phyloP scores from a whole-genome alignment of 35 echinoderm and acorn worm genomes.

The Stichopus chloronotus region DNA sequence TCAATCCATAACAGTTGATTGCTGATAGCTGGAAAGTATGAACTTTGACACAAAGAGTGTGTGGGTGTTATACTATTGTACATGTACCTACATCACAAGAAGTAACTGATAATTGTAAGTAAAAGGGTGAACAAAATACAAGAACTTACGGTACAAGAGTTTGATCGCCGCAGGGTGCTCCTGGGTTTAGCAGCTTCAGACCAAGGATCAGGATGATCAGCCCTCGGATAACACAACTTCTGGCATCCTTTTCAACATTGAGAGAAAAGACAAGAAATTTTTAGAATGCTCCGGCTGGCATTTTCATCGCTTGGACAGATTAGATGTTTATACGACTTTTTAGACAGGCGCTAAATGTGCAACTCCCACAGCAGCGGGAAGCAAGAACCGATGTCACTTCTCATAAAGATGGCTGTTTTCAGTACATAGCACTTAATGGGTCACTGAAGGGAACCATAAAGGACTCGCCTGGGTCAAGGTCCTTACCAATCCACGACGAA shows the following conservation, averaged over 20 bases:
- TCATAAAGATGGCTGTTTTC: conserved; percentile 5
- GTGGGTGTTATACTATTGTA: too few relatives aligned
- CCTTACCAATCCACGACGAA: not conserved
- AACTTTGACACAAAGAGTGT: too few relatives aligned
- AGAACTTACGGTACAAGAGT: not conserved
- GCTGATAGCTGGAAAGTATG: too few relatives aligned
- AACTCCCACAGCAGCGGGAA: conserved; percentile 9
- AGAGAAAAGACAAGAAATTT: not conserved
- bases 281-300: not conserved
- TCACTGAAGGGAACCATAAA: conserved; percentile 10
- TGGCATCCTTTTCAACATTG: not conserved
- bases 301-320: not conserved
- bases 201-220: not conserved
- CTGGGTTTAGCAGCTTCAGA: conserved; percentile 11
- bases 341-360: not conserved
- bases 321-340: not conserved
- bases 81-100: too few relatives aligned
- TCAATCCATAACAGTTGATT: too few relatives aligned
- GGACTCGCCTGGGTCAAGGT: conserved; percentile 29
- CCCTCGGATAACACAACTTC: not conserved
- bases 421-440: not conserved
- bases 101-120: too few relatives aligned
- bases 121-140: too few relatives aligned
- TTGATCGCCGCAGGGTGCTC: conserved; percentile 9
- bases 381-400: conserved; percentile 2